Evolutionary conservation across 2,888 invertebrate genomes (phyloP).

Genomic region (Ectropis crepuscularia): DNA sequence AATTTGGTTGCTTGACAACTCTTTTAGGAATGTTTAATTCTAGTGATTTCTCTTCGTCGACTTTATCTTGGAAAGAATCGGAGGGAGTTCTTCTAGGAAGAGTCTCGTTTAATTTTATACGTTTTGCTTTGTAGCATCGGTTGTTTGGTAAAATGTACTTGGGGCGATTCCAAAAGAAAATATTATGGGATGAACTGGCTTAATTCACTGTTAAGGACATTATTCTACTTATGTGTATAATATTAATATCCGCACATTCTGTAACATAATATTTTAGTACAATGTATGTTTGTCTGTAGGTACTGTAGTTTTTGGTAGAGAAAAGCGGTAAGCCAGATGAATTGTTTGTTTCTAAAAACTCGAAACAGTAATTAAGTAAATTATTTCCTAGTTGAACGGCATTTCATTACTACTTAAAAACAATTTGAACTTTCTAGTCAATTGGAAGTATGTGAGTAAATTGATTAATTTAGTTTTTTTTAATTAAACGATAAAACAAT

Average conservation of each 20-base stretch:
- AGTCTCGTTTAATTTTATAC: constrained; percentile 44
- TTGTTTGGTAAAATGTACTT: constrained; percentile 43
- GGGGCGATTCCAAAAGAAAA: constrained; percentile 48
- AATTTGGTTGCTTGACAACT: constrained; percentile 77
- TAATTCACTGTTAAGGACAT: constrained; percentile 38
- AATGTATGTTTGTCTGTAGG: no score
- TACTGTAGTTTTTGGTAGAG: no score
- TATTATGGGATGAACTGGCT: constrained; percentile 41
- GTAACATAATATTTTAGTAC: constrained; percentile 6
- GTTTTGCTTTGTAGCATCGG: constrained; percentile 40
- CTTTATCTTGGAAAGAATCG: constrained; percentile 63
- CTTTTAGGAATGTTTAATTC: constrained; percentile 74
- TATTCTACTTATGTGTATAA: constrained; percentile 44
- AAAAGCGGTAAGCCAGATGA: no score
- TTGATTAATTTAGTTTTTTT: no score
- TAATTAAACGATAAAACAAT: no score
- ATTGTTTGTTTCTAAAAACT: no score
- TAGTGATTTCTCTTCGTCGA: constrained; percentile 69
- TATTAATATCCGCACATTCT: constrained; percentile 35
- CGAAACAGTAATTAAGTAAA: no score
- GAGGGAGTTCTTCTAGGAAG: constrained; percentile 55
- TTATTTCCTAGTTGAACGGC: no score
- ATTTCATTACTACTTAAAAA: no score
- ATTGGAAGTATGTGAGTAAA: no score
- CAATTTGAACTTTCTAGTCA: no score